A percentile compares a stretch with the other conserved stretches of the same genome.
Conservation (phyloP, 2,113 vertebrate species). For the Brachirus orientalis region DNA sequence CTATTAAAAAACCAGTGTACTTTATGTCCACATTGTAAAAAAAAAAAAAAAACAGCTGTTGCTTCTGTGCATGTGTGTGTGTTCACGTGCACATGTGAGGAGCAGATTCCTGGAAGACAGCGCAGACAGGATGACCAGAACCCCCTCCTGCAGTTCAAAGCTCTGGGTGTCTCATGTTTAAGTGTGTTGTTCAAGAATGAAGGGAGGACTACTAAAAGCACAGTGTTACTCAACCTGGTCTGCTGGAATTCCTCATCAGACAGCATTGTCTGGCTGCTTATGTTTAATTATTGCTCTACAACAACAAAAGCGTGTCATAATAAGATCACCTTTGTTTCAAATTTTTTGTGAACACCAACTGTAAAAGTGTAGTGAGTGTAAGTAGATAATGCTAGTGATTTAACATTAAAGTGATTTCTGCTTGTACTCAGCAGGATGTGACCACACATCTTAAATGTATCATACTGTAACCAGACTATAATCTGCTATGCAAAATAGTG, state of each 20-base stretch:
- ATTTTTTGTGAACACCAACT: slow-evolving; percentile 10
- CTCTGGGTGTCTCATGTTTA: slow-evolving; percentile 35
- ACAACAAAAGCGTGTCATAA: slow-evolving; percentile 20
- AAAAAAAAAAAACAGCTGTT: too few relatives aligned
- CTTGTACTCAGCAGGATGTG: slow-evolving; percentile 15
- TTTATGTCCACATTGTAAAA: too few relatives aligned
- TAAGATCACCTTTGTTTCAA: slow-evolving; percentile 23
- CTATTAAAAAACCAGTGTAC: too few relatives aligned
- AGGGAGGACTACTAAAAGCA: slow-evolving; percentile 50
- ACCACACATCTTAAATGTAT: slow-evolving; percentile 13
- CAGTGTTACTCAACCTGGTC: slow-evolving; percentile 31
- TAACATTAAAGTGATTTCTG: slow-evolving; percentile 15
- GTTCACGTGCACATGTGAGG: neutral
- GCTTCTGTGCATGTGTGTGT: slow-evolving; percentile 9
- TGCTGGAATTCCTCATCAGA: slow-evolving; percentile 38
- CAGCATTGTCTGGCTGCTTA: slow-evolving; percentile 25
- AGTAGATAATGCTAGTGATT: neutral
- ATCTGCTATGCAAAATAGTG: slow-evolving; percentile 33
- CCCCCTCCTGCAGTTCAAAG: slow-evolving; percentile 53
- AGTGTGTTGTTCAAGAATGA: slow-evolving; percentile 45
- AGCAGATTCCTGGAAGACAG: slow-evolving; percentile 39
- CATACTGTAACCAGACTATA: slow-evolving; percentile 31
- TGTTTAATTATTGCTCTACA: slow-evolving; percentile 19
- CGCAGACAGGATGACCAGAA: slow-evolving; percentile 47
- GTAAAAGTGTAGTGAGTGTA: neutral